Evolutionary conservation across 2,797 vertebrate species (phyloP).

Genomic region (Alfaro cultratus): DNA sequence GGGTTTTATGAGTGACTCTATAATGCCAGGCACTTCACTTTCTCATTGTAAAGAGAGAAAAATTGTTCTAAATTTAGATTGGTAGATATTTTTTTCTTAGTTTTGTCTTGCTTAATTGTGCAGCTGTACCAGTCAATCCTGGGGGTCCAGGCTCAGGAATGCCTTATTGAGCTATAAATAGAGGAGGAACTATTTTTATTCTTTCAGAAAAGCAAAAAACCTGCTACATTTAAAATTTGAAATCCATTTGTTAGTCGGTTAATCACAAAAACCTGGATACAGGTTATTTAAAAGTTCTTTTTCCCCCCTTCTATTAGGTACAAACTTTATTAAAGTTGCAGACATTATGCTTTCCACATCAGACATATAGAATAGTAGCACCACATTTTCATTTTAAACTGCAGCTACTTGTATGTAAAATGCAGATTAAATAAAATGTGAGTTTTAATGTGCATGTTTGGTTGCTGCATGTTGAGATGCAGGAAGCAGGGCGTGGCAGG

Average conservation of each 20-base stretch:
- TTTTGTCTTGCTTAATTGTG: not conserved
- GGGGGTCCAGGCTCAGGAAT: not conserved
- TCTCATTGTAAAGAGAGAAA: not conserved
- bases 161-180: not conserved
- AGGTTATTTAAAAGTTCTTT: not conserved
- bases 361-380: not conserved
- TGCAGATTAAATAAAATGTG: not conserved
- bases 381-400: not conserved
- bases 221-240: not conserved
- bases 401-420: not conserved
- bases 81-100: not conserved
- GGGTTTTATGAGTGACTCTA: not conserved
- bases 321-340: not conserved
- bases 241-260: not conserved
- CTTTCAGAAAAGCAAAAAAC: not conserved
- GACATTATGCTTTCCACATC: not conserved
- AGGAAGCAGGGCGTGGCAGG: slow-evolving; percentile 67
- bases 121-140: not conserved
- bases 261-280: not conserved
- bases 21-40: not conserved
- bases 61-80: not conserved
- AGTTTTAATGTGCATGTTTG: not conserved
- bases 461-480: slow-evolving; percentile 12
- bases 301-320: not conserved
- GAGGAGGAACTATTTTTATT: too few species aligned